These are phyloP conservation scores for Tipula confusa DNA, from an alignment of 2,888 invertebrate species.

Conservation along the genomic window DNA sequence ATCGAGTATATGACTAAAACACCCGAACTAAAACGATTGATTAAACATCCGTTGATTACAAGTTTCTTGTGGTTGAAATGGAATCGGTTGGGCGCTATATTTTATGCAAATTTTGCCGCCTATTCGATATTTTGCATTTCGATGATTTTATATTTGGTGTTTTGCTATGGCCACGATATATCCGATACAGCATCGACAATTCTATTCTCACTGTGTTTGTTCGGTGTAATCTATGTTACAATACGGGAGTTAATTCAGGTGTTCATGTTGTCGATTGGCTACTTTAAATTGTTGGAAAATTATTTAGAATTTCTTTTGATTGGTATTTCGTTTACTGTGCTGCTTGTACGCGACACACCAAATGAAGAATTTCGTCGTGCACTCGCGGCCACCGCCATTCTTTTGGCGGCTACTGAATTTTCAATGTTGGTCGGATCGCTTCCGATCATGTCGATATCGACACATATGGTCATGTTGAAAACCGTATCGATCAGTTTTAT, in stretches of 20 bases:
- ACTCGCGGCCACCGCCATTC: constrained; percentile 65
- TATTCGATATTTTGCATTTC: constrained; percentile 57
- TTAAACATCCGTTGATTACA: constrained; percentile 74
- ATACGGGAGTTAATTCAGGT: constrained; percentile 69
- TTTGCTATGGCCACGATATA: no score
- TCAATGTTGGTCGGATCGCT: constrained; percentile 74
- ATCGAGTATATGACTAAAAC: constrained; percentile 67
- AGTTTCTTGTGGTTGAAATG: constrained; percentile 78
- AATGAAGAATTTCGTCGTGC: constrained; percentile 56
- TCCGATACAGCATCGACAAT: constrained; percentile 45
- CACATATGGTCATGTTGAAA: constrained; percentile 77
- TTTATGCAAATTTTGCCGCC: no score
- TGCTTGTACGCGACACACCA: constrained; percentile 53
- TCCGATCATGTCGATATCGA: constrained; percentile 63
- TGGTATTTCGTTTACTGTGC: constrained; percentile 54
- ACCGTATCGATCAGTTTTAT: constrained; percentile 77
- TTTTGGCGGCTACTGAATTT: constrained; percentile 73
- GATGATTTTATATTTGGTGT: constrained; percentile 64
- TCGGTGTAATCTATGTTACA: constrained; percentile 60
- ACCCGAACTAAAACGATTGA: constrained; percentile 61
- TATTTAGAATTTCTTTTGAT: constrained; percentile 61
- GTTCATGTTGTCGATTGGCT: constrained; percentile 60
- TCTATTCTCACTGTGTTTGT: constrained; percentile 53
- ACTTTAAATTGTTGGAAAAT: no score
- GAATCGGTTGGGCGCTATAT: constrained; percentile 46